Evolutionary conservation across 2,888 invertebrate species (phyloP).

Genomic region (Hypsopygia costalis): DNA sequence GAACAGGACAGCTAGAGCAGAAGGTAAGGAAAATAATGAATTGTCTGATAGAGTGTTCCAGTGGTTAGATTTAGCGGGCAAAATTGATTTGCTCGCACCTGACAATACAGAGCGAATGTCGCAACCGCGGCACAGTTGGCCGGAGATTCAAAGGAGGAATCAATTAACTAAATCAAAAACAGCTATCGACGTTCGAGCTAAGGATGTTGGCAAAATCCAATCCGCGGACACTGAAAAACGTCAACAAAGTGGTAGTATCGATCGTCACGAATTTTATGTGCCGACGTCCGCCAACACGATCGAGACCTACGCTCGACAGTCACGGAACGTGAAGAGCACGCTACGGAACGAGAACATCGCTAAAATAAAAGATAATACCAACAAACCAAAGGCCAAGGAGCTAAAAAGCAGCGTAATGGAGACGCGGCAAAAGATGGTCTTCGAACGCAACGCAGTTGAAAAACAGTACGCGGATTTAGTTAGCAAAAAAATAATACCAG

Average conservation of each 20-base stretch:
- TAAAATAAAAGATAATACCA: constrained; percentile 41
- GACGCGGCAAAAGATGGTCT: constrained; percentile 59
- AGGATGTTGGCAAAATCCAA: constrained; percentile 38
- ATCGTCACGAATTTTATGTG: constrained; percentile 66
- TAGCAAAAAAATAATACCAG: constrained; percentile 64
- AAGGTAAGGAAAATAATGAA: constrained; percentile 57
- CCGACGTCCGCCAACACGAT: constrained; percentile 71
- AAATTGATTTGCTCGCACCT: constrained; percentile 65
- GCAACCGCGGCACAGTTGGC: constrained; percentile 68
- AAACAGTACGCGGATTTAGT: constrained; percentile 68
- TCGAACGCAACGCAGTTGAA: constrained; percentile 56
- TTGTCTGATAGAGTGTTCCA: constrained; percentile 86
- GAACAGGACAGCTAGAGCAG: constrained; percentile 58
- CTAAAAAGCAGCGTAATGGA: constrained; percentile 48
- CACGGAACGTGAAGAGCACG: constrained; percentile 65
- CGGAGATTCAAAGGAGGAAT: constrained; percentile 56
- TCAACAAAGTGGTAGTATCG: constrained; percentile 55
- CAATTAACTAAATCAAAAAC: constrained; percentile 61
- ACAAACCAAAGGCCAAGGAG: constrained; percentile 55
- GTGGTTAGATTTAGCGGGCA: constrained; percentile 89
- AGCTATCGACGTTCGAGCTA: constrained; percentile 46
- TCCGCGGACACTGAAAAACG: constrained; percentile 52
- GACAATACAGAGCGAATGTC: constrained; percentile 54
- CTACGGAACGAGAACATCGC: constrained; percentile 42
- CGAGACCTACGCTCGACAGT: constrained; percentile 74